phyloP scores from a whole-genome alignment of 2,888 invertebrate species.

The Pseudeuparius sepicola region DNA sequence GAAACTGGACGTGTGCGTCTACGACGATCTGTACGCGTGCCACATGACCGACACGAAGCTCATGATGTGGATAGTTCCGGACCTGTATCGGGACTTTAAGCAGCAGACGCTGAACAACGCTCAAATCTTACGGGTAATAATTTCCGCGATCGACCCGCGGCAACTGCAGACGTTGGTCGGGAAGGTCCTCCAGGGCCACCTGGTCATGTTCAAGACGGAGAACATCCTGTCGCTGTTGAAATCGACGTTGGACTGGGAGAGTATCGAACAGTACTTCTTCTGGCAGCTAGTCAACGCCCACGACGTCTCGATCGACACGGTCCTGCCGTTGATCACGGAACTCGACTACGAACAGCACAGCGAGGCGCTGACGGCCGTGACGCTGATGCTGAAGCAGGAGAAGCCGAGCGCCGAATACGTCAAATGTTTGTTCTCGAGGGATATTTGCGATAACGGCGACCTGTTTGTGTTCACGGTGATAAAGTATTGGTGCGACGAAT shows the following conservation, averaged over 20 bases:
- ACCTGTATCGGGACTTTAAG: constrained; percentile 84
- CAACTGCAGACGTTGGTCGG: constrained; percentile 88
- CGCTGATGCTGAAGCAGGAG: constrained; percentile 86
- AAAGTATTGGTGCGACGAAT: constrained; percentile 89
- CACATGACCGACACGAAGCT: constrained; percentile 83
- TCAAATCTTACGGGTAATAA: constrained; percentile 78
- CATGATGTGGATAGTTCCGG: constrained; percentile 87
- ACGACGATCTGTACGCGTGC: constrained; percentile 76
- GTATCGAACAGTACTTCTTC: constrained; percentile 92
- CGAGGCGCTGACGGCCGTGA: constrained; percentile 84
- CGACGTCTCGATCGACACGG: constrained; percentile 84
- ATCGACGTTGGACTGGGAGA: constrained; percentile 89
- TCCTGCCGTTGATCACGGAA: constrained; percentile 69
- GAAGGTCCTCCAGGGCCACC: constrained; percentile 69
- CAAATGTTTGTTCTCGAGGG: constrained; percentile 65
- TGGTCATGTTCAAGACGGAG: constrained; percentile 73
- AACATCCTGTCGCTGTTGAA: constrained; percentile 65
- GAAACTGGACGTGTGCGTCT: constrained; percentile 62
- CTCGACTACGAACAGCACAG: constrained; percentile 76
- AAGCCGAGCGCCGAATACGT: constrained; percentile 80
- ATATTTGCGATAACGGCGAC: constrained; percentile 50
- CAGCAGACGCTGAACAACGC: constrained; percentile 79
- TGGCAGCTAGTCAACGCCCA: constrained; percentile 96
- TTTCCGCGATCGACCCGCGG: constrained; percentile 80
- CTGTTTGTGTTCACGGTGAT: constrained; percentile 84